Evolutionary conservation across 2,888 invertebrate genomes (phyloP).

Genomic region (Parnassius mnemosyne): DNA sequence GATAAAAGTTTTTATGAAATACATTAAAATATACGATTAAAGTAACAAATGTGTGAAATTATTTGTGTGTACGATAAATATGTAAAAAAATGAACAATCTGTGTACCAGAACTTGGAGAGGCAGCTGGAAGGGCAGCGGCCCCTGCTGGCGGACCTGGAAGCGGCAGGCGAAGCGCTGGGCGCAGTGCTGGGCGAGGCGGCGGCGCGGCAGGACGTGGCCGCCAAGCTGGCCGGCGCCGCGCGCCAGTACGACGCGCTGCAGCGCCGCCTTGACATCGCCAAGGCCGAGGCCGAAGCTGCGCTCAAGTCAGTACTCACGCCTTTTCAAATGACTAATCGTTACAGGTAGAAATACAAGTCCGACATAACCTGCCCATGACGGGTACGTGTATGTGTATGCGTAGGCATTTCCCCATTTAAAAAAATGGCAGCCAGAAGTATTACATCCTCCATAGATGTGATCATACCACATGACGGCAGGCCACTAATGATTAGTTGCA

Average conservation of each 20-base stretch:
- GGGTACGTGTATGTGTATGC: no score
- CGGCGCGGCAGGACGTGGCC: slow-evolving; percentile 94
- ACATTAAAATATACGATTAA: no score
- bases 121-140: slow-evolving; percentile 93
- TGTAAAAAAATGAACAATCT: no score
- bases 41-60: no score
- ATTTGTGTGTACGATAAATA: no score
- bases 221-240: slow-evolving; percentile 92
- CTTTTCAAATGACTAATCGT: not conserved
- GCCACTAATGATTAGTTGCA: no score
- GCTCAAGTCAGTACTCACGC: slow-evolving; percentile 70
- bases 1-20: no score
- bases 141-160: slow-evolving; percentile 92
- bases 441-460: no score
- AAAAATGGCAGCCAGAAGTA: no score
- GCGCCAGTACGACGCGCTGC: slow-evolving; percentile 92
- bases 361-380: not conserved
- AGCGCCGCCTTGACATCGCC: slow-evolving; percentile 92
- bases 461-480: no score
- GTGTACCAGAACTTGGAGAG: slow-evolving; percentile 85
- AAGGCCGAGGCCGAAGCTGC: slow-evolving; percentile 95
- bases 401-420: no score
- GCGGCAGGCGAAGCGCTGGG: slow-evolving; percentile 94
- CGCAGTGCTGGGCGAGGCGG: slow-evolving; percentile 93
- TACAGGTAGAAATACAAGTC: not conserved